Evolutionary conservation across 2,113 vertebrate species (phyloP), one percentile per base, ranked within the genome.

Genomic region (Aspiorhynchus laticeps): DNA sequence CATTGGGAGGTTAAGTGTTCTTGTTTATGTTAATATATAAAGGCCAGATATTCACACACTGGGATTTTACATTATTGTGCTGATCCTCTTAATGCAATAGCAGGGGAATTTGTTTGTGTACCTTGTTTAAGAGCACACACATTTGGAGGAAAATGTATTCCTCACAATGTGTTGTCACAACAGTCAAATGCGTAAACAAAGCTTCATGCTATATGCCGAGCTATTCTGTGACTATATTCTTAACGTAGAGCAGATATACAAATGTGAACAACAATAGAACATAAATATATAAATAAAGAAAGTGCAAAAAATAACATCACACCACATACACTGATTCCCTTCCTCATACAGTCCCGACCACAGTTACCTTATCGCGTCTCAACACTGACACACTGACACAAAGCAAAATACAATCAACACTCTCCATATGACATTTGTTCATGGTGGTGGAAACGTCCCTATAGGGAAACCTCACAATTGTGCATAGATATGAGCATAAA

Each of bases 381-480:
- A 65, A 46, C 71, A 88, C 86, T 36, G 61, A 84, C 86, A 79
- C 80, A 87, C 86, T 19, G 38, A 80, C 82, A 87, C 41, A 79
- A 69, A 14, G 24, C 3, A 61, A 56, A 41, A 75, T 63, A 79
- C 26, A 74, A 38, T 61, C 31, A 63, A 19, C 65, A 31, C 53
- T 76, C 38, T 33, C 61, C 84, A 85, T 36, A 78, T 17, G 14
- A 8, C 71, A 76, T 11, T 48, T 79, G 65, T 86, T 87, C 89
- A 69, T 89, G 56, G 86, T 69, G 73, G 41, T 48, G 73, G 41
- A 76, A 76, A 86, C 85, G 85, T 87, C 90, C 87, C 87, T 86
- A 74, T 80, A 85, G 91, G 86, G 83, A 43, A 65, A 86, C 83
- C 87, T 90, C 5, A 11, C 71, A 9, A 59, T 24, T 63, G 26